A percentile compares a stretch with the other conserved stretches of the same genome.
phyloP scores from a whole-genome alignment of 2,888 invertebrate species.

The Cistogaster globosa region DNA sequence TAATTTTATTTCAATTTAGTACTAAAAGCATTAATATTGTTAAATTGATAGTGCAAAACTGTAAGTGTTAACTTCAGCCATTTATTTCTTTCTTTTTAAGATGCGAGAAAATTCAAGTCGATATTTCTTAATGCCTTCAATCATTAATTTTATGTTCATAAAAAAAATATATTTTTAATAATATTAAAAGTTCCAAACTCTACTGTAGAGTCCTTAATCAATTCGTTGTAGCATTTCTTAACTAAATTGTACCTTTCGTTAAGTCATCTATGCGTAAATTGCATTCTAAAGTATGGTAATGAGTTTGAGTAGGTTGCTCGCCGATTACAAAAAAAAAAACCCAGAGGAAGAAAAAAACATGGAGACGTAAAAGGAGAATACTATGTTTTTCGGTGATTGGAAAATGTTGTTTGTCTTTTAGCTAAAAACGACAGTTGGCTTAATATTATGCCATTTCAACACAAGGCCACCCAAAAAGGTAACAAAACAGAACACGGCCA shows the following conservation, averaged over 20 bases:
- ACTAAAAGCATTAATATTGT: no score
- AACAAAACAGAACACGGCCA: constrained; percentile 59
- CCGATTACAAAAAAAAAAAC: not conserved
- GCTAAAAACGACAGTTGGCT: constrained; percentile 66
- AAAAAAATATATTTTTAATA: no score
- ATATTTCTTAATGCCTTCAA: no score
- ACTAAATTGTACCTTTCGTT: constrained; percentile 10
- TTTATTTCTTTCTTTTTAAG: no score
- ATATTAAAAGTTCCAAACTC: not conserved
- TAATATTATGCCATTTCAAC: constrained; percentile 35
- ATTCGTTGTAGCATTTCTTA: not conserved
- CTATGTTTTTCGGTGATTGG: constrained; percentile 70
- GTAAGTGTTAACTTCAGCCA: no score
- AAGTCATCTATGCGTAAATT: constrained; percentile 69
- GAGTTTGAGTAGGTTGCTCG: constrained; percentile 59
- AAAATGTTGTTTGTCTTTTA: constrained; percentile 72
- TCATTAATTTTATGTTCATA: no score
- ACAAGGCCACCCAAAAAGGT: constrained; percentile 78
- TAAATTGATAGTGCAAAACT: no score
- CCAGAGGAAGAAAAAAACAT: not conserved
- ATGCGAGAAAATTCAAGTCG: no score
- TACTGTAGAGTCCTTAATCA: not conserved
- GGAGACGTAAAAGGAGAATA: constrained; percentile 9
- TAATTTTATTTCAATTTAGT: no score
- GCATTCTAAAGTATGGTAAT: constrained; percentile 69